Evolutionary conservation across 1,140 invertebrate genomes (phyloP).

Genomic region (Drosophila murphyi): DNA sequence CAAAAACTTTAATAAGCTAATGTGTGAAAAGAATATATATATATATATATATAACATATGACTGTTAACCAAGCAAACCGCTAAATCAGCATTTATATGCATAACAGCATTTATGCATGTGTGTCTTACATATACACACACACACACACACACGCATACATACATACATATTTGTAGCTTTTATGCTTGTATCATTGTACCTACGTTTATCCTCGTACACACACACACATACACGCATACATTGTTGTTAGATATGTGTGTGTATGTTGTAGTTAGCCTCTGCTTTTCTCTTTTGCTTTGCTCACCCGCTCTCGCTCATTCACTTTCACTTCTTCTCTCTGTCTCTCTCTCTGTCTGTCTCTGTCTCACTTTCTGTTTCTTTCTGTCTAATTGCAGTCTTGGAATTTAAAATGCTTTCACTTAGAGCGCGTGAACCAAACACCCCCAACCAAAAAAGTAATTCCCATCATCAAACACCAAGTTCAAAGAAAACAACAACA

Average conservation of each 20-base stretch:
- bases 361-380: constrained; percentile 33
- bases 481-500: constrained; percentile 3
- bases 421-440: constrained; percentile 20
- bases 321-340: too few relatives aligned
- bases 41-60: neutral
- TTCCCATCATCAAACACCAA: constrained; percentile 36
- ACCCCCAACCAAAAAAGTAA: constrained; percentile 30
- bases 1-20: neutral
- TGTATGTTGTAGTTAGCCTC: constrained; percentile 15
- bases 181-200: neutral
- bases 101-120: neutral
- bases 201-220: neutral
- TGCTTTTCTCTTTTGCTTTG: constrained; percentile 5
- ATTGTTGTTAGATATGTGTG: neutral
- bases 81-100: constrained; percentile 2
- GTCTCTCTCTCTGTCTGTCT: constrained; percentile 11
- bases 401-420: constrained; percentile 68
- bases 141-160: neutral
- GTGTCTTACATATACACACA: neutral
- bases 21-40: neutral
- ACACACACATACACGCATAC: neutral
- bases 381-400: constrained; percentile 74
- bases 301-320: too few relatives aligned
- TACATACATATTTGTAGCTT: neutral
- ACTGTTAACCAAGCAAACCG: neutral